Conservation (phyloP, 2,797 vertebrate genomes). For the Sardinella longiceps region DNA sequence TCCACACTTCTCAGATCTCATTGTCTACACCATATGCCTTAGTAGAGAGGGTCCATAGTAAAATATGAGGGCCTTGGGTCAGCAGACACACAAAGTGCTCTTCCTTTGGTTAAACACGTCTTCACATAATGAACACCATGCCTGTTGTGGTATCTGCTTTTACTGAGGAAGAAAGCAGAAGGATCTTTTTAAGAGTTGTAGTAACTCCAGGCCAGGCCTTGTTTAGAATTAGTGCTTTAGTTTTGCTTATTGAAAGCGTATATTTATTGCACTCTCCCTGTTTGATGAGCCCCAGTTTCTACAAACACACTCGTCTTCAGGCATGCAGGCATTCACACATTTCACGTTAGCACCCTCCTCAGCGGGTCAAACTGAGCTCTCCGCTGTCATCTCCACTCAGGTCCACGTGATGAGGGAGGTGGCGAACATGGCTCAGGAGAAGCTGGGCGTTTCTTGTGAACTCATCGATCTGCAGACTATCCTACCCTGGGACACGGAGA, state of each 20-base stretch:
- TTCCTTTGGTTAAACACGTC: background rate
- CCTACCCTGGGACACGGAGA: conserved; percentile 93
- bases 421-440: conserved; percentile 93
- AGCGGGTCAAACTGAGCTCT: background rate
- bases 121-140: background rate
- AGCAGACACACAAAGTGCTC: background rate
- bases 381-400: conserved; percentile 62
- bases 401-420: conserved; percentile 95
- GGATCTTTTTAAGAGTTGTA: background rate
- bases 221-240: background rate
- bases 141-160: background rate
- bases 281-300: background rate
- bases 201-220: background rate
- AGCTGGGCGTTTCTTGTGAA: conserved; percentile 97
- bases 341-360: background rate
- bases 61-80: no score
- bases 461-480: conserved; percentile 95
- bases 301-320: background rate
- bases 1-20: background rate
- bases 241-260: background rate
- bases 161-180: background rate
- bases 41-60: background rate
- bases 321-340: background rate
- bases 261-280: background rate
- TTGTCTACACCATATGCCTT: background rate